Conservation (phyloP, 2,113 vertebrate species). For the Amphiprion percula region DNA sequence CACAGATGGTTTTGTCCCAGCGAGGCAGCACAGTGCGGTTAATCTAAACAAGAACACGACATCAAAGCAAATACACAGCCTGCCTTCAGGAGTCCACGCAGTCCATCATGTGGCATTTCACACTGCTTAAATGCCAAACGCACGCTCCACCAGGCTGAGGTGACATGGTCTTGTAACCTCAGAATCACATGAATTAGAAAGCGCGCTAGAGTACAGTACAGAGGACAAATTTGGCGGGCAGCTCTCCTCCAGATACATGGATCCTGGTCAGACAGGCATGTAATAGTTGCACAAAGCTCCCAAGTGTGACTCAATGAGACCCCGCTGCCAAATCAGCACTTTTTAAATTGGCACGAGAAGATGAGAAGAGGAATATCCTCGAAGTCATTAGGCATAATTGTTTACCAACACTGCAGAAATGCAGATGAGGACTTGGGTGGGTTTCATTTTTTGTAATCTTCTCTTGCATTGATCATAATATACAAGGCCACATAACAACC, state of each 20-base stretch:
- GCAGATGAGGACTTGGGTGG: background rate
- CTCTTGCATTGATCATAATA: background rate
- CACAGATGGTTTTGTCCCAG: conserved; percentile 71
- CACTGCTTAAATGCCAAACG: conserved; percentile 59
- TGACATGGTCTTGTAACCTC: conserved; percentile 51
- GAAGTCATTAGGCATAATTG: conserved; percentile 17
- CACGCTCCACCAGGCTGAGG: conserved; percentile 33
- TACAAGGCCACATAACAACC: too few relatives aligned
- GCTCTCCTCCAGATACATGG: conserved; percentile 15
- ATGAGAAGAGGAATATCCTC: conserved; percentile 20
- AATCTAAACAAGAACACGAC: conserved; percentile 61
- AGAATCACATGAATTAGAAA: conserved; percentile 30
- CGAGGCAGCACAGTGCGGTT: conserved; percentile 46
- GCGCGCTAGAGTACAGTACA: background rate
- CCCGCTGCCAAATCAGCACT: conserved; percentile 54
- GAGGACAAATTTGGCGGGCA: conserved; percentile 35
- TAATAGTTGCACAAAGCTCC: conserved; percentile 55
- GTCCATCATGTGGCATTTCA: conserved; percentile 54
- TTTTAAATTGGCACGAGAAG: conserved; percentile 56
- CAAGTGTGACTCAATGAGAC: conserved; percentile 31
- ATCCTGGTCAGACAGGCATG: conserved; percentile 59
- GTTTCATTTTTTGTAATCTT: conserved; percentile 1
- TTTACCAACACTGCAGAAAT: conserved; percentile 18
- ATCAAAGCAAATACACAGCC: conserved; percentile 57
- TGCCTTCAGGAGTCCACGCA: conserved; percentile 34